A percentile compares a stretch with the other conserved stretches of the same genome.
Evolutionary conservation across 2,888 invertebrate genomes (phyloP).

Genomic region (Glyphotaelius pellucidus): DNA sequence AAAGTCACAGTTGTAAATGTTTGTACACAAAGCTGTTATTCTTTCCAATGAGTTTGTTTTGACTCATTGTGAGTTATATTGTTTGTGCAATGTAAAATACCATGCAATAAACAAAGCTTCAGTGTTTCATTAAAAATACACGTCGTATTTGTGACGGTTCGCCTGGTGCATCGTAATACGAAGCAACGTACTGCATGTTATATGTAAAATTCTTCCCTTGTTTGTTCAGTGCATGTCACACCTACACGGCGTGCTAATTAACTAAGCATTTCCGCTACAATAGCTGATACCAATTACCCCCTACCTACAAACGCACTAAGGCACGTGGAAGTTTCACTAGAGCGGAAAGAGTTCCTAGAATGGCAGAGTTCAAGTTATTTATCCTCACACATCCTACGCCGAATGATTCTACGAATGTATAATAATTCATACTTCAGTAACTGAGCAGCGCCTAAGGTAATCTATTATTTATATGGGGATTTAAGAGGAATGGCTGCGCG

Average conservation of each 20-base stretch:
- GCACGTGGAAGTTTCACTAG: not conserved
- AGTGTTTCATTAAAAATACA: not conserved
- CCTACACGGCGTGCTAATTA: constrained; percentile 5
- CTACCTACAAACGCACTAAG: not conserved
- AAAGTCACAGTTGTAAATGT: not conserved
- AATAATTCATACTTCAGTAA: not conserved
- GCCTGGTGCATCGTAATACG: not conserved
- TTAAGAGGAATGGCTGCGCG: too few relatives aligned
- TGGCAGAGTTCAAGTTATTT: not conserved
- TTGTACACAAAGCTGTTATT: not conserved
- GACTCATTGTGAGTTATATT: not conserved
- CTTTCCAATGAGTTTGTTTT: not conserved
- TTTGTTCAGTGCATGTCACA: not conserved
- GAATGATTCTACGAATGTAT: not conserved
- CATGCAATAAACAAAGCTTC: not conserved
- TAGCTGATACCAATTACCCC: not conserved
- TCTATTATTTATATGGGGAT: not conserved
- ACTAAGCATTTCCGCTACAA: constrained; percentile 24
- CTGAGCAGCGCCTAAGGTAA: not conserved
- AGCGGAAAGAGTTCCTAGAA: not conserved
- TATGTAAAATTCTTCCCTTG: not conserved
- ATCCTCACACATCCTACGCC: not conserved
- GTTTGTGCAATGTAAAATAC: too few relatives aligned
- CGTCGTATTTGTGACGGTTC: not conserved
- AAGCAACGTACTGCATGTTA: not conserved